phyloP scores from a whole-genome alignment of 2,888 invertebrate species.

The Euclidia mi region DNA sequence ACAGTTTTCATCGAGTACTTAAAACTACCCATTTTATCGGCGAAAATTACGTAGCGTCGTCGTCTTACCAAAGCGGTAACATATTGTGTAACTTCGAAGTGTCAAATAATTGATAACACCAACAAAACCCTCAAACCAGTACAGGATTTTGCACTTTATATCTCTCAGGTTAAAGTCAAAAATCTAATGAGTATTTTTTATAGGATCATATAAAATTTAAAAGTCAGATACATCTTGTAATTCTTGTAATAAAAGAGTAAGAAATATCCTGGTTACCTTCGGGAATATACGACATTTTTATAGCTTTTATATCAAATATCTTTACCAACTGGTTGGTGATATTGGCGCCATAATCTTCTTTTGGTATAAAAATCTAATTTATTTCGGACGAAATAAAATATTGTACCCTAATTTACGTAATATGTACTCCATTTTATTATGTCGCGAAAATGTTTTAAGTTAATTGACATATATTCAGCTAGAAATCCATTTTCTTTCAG shows the following conservation, averaged over 20 bases:
- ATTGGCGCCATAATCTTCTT: slow-evolving; percentile 2
- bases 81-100: slow-evolving; percentile 21
- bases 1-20: slow-evolving; percentile 8
- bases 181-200: slow-evolving; percentile 3
- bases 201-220: slow-evolving; percentile 21
- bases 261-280: slow-evolving; percentile 14
- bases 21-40: slow-evolving; percentile 18
- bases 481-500: too few species aligned
- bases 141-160: slow-evolving; percentile 8
- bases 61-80: slow-evolving; percentile 18
- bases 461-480: too few species aligned
- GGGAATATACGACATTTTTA: slow-evolving; percentile 29
- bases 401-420: not conserved
- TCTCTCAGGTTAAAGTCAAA: not conserved
- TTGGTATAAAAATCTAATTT: slow-evolving; percentile 12
- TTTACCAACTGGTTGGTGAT: slow-evolving; percentile 7
- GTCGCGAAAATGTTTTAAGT: too few species aligned
- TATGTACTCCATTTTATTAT: too few species aligned
- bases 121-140: slow-evolving; percentile 4
- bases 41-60: slow-evolving; percentile 20
- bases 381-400: not conserved
- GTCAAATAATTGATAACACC: slow-evolving; percentile 21
- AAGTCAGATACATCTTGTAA: slow-evolving; percentile 21
- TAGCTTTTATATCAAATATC: slow-evolving; percentile 25
- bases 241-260: slow-evolving; percentile 27